Evolutionary conservation across 2,888 invertebrate species (phyloP).

Genomic region (Monopis laevigella): DNA sequence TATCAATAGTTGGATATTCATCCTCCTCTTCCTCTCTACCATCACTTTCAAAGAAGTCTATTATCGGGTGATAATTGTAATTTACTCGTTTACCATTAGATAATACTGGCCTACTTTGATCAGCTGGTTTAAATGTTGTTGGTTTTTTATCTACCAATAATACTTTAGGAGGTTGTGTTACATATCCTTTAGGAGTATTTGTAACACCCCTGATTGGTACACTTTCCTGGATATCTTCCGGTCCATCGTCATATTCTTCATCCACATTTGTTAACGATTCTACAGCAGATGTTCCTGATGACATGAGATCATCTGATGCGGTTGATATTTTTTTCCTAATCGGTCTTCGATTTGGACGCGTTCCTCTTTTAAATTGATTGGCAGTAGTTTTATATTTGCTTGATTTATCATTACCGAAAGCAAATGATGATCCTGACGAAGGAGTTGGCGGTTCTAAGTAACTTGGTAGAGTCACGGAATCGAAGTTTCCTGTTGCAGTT

Average conservation of each 20-base stretch:
- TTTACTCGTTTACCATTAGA: conserved; percentile 69
- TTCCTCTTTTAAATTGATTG: conserved; percentile 43
- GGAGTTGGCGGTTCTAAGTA: conserved; percentile 58
- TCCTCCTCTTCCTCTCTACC: conserved; percentile 34
- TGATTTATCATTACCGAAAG: conserved; percentile 38
- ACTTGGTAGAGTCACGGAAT: conserved; percentile 49
- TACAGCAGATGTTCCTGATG: conserved; percentile 49
- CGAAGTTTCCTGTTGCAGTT: conserved; percentile 27
- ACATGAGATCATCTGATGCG: conserved; percentile 46
- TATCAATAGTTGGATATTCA: conserved; percentile 42
- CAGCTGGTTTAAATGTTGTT: conserved; percentile 26
- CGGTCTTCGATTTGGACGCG: conserved; percentile 47
- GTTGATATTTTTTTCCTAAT: conserved; percentile 52
- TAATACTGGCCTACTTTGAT: conserved; percentile 26
- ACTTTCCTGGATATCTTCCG: conserved; percentile 31
- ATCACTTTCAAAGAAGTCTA: conserved; percentile 76
- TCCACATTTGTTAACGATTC: conserved; percentile 37
- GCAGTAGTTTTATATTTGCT: conserved; percentile 42
- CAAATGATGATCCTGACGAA: conserved; percentile 40
- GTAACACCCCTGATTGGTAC: neutral
- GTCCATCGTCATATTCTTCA: conserved; percentile 42
- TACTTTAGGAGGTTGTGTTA: conserved; percentile 47
- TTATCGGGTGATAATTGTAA: conserved; percentile 85
- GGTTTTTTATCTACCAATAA: conserved; percentile 29
- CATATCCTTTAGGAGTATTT: conserved; percentile 26